These are phyloP conservation scores for Hylaea fasciaria DNA, from an alignment of 2,888 invertebrate genomes.

Conservation along the genomic window DNA sequence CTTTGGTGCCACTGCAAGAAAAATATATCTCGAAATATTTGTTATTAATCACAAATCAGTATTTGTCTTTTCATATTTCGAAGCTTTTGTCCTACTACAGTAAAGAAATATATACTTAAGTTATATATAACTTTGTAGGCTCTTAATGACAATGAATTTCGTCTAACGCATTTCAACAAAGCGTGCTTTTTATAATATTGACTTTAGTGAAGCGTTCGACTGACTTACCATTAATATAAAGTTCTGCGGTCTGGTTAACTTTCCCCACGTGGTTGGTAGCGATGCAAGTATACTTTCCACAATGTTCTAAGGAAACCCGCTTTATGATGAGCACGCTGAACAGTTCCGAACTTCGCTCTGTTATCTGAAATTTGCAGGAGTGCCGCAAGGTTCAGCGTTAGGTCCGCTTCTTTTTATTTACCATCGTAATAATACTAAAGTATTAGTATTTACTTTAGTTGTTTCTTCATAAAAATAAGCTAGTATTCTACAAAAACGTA, in stretches of 20 bases:
- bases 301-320: conserved; percentile 88
- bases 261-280: conserved; percentile 89
- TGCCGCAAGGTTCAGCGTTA: conserved; percentile 34
- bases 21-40: neutral
- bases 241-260: conserved; percentile 88
- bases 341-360: conserved; percentile 88
- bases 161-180: too few relatives aligned
- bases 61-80: too few relatives aligned
- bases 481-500: too few relatives aligned
- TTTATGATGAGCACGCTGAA: conserved; percentile 89
- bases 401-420: conserved; percentile 9
- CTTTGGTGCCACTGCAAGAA: conserved; percentile 88
- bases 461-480: too few relatives aligned
- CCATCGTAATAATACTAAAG: too few relatives aligned
- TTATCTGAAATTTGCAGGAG: conserved; percentile 73
- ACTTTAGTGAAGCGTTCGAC: neutral
- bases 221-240: conserved; percentile 88
- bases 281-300: conserved; percentile 89
- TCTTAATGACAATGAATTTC: too few relatives aligned
- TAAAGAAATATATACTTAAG: too few relatives aligned
- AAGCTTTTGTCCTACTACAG: too few relatives aligned
- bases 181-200: neutral
- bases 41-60: too few relatives aligned
- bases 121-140: too few relatives aligned
- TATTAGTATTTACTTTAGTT: too few relatives aligned